Percentiles rank a stretch among this genome's conserved stretches.
phyloP scores from a whole-genome alignment of 2,888 invertebrate species.

The Acronicta aceris region DNA sequence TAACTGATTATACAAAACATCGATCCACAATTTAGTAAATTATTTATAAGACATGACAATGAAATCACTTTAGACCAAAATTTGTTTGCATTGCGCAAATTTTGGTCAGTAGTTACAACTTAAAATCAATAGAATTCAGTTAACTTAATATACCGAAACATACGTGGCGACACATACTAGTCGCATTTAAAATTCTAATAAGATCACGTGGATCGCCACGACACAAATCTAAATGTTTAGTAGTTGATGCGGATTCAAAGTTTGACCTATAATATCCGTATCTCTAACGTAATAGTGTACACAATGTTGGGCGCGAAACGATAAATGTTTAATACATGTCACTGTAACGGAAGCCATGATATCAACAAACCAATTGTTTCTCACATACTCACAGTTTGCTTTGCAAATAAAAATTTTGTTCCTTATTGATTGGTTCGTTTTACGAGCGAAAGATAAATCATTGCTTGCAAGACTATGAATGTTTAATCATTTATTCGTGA shows the following conservation, averaged over 20 bases:
- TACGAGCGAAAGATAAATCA: slow-evolving; percentile 24
- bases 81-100: slow-evolving; percentile 1
- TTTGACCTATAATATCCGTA: slow-evolving; percentile 59
- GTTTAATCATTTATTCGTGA: slow-evolving; percentile 13
- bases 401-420: slow-evolving; percentile 39
- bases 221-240: slow-evolving; percentile 40
- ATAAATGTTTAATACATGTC: slow-evolving; percentile 54
- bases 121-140: slow-evolving; percentile 43
- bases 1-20: too few relatives aligned
- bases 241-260: slow-evolving; percentile 55
- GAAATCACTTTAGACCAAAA: too few relatives aligned
- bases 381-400: slow-evolving; percentile 25
- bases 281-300: slow-evolving; percentile 52
- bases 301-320: slow-evolving; percentile 39
- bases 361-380: slow-evolving; percentile 47
- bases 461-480: slow-evolving; percentile 11
- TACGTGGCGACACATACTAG: slow-evolving; percentile 34
- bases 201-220: slow-evolving; percentile 66
- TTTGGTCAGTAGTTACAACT: slow-evolving; percentile 32
- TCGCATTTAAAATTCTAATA: slow-evolving; percentile 62
- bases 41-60: too few relatives aligned
- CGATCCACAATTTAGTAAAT: too few relatives aligned
- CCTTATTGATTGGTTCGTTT: slow-evolving; percentile 19
- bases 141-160: slow-evolving; percentile 48
- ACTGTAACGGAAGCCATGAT: slow-evolving; percentile 40